Conservation (phyloP, 2,888 invertebrate species). For the Diadegma fenestrale region DNA sequence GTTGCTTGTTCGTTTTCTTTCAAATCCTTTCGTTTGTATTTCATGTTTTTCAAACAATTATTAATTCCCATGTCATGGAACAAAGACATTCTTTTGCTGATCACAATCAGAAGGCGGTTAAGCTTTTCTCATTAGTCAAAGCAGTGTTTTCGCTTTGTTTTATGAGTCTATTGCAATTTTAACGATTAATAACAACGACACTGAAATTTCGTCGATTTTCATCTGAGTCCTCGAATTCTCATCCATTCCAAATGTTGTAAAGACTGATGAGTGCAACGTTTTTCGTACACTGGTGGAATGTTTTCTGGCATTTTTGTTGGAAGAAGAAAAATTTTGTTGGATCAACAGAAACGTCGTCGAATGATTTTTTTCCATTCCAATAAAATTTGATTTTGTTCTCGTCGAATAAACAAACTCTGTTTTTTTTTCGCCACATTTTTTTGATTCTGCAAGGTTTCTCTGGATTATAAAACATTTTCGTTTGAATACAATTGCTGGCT, state of each 20-base stretch:
- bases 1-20: slow-evolving; percentile 10
- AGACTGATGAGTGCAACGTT: neutral
- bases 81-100: slow-evolving; percentile 14
- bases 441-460: too few relatives aligned
- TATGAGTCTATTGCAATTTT: neutral
- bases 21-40: neutral
- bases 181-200: neutral
- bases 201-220: slow-evolving; percentile 1
- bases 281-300: neutral
- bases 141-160: neutral
- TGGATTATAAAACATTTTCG: neutral
- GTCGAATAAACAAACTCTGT: too few relatives aligned
- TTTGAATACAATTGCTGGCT: neutral
- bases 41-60: neutral
- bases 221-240: neutral
- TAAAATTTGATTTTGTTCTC: too few relatives aligned
- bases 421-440: too few relatives aligned
- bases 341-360: too few relatives aligned
- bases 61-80: slow-evolving; percentile 16
- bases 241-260: neutral
- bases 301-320: neutral
- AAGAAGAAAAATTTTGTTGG: too few relatives aligned
- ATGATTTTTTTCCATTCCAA: too few relatives aligned
- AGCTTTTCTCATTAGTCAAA: neutral
- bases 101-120: neutral